These are phyloP conservation scores for Cremastinae sp. DNA, from an alignment of 2,888 invertebrate genomes.

Conservation along the genomic window DNA sequence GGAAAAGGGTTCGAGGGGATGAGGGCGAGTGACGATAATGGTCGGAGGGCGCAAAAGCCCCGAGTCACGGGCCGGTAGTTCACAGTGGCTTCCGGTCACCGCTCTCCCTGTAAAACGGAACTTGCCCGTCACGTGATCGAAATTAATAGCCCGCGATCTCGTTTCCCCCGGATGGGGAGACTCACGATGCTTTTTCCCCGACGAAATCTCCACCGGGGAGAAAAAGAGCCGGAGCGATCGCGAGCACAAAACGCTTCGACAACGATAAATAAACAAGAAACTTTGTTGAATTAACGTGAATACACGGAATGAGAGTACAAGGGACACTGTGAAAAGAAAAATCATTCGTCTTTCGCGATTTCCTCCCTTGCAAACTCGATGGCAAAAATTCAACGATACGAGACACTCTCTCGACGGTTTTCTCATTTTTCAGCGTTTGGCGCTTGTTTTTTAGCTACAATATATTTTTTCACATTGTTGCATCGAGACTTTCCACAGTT, in stretches of 20 bases:
- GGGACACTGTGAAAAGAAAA: constrained; percentile 11
- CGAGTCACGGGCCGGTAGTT: constrained; percentile 59
- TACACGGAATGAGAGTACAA: neutral
- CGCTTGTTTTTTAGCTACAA: no score
- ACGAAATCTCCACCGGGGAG: constrained; percentile 5
- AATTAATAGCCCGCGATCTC: constrained; percentile 57
- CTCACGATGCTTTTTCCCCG: constrained; percentile 1
- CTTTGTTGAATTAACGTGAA: constrained; percentile 25
- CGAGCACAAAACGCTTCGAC: constrained; percentile 2
- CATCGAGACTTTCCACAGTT: no score
- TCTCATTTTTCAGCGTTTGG: no score
- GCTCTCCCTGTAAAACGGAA: constrained; percentile 54
- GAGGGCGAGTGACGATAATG: neutral
- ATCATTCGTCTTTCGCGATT: constrained; percentile 1
- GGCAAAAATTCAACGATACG: neutral
- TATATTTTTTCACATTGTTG: no score
- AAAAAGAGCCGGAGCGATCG: neutral
- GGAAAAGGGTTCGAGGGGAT: neutral
- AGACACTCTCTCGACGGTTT: neutral
- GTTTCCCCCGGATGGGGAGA: constrained; percentile 25
- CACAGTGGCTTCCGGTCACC: constrained; percentile 57
- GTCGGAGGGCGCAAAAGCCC: constrained; percentile 23
- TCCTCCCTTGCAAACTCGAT: neutral
- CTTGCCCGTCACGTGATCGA: constrained; percentile 60
- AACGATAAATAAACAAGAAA: constrained; percentile 27